A percentile compares a stretch with the other conserved stretches of the same genome.
These are phyloP conservation scores for Temnothorax ravouxi DNA, from an alignment of 2,888 invertebrate species.

Conservation along the genomic window DNA sequence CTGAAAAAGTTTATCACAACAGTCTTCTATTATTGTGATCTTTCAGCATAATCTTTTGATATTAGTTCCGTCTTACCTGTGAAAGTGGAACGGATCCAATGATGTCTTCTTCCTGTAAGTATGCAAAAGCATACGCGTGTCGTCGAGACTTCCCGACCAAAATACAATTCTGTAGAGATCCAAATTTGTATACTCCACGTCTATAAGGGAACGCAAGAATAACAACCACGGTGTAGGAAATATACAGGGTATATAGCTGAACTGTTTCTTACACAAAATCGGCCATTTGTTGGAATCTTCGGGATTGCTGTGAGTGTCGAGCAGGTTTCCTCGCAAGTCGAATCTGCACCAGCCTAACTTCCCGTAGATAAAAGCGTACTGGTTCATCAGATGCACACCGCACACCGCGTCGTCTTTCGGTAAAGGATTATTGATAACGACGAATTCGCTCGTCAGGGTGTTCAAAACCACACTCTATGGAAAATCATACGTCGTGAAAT, in stretches of 20 bases:
- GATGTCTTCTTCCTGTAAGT: slow-evolving; percentile 88
- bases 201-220: slow-evolving; percentile 75
- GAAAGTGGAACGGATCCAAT: slow-evolving; percentile 88
- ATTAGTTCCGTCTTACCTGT: slow-evolving; percentile 85
- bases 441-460: slow-evolving; percentile 97
- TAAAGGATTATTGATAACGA: slow-evolving; percentile 94
- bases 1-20: slow-evolving; percentile 80
- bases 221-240: background rate
- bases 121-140: slow-evolving; percentile 90
- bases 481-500: background rate
- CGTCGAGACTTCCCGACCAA: slow-evolving; percentile 94
- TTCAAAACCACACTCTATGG: slow-evolving; percentile 94
- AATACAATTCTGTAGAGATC: slow-evolving; percentile 91
- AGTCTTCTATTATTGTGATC: slow-evolving; percentile 1
- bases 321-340: slow-evolving; percentile 92
- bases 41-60: background rate
- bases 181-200: slow-evolving; percentile 91
- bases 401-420: slow-evolving; percentile 89
- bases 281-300: slow-evolving; percentile 90
- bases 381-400: slow-evolving; percentile 90
- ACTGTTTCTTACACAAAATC: slow-evolving; percentile 89
- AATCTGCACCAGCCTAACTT: slow-evolving; percentile 92
- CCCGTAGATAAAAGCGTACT: slow-evolving; percentile 93
- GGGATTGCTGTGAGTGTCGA: slow-evolving; percentile 88
- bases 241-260: background rate